These are phyloP conservation scores for Elmis aenea DNA, from an alignment of 2,888 invertebrate genomes.

Conservation along the genomic window DNA sequence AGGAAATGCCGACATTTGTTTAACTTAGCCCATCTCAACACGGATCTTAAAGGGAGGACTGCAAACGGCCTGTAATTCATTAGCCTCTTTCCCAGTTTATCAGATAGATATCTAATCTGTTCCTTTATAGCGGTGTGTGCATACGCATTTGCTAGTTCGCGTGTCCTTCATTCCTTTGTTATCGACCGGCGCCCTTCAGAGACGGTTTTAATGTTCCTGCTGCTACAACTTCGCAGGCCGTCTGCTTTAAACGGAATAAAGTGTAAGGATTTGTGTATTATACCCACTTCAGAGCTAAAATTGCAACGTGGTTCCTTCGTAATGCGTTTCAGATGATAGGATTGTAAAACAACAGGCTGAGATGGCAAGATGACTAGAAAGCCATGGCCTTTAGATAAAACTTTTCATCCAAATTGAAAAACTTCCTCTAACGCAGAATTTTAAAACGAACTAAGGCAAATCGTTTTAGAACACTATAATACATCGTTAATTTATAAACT, in stretches of 20 bases:
- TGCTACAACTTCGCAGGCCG: constrained; percentile 7
- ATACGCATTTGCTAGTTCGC: constrained; percentile 19
- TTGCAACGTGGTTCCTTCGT: constrained; percentile 31
- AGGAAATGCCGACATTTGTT: constrained; percentile 26
- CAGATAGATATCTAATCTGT: constrained; percentile 24
- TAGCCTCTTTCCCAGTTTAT: constrained; percentile 13
- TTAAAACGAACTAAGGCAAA: too few species aligned
- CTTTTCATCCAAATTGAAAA: too few species aligned
- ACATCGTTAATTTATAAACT: too few species aligned
- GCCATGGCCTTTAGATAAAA: too few species aligned
- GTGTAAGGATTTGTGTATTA: constrained; percentile 13
- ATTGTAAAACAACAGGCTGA: constrained; percentile 29
- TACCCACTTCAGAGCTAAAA: constrained; percentile 16
- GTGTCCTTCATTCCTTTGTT: constrained; percentile 21
- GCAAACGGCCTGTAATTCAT: constrained; percentile 22
- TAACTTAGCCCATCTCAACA: constrained; percentile 18
- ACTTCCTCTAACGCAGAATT: too few species aligned
- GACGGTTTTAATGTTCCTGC: constrained; percentile 9
- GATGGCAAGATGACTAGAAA: constrained; percentile 27
- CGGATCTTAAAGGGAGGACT: constrained; percentile 17
- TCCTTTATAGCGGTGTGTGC: too few species aligned
- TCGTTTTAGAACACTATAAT: too few species aligned
- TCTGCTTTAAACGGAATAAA: constrained; percentile 11
- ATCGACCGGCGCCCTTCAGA: constrained; percentile 19
- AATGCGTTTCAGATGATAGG: constrained; percentile 35